Base-by-base conservation (phyloP, 2,797 vertebrate genomes). In the Neopelma chrysocephalum region DNA sequence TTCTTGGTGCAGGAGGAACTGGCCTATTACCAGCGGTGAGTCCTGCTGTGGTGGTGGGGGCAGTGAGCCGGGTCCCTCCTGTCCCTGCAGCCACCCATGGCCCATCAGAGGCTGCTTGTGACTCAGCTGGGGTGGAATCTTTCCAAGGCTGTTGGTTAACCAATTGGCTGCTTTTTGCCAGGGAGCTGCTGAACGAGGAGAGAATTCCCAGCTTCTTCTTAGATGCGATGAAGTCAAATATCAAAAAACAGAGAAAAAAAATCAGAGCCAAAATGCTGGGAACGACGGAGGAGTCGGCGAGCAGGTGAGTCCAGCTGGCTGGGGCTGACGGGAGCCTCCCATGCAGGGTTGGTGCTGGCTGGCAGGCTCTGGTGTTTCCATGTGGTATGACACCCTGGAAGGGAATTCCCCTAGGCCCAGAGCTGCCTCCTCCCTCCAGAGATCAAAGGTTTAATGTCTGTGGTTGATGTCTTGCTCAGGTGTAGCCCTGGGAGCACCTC, bases 211-310 rank as follows among this genome's bases (percentile, higher is more conserved):
- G 98, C 26, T 99, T 99, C 92, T 97, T 99, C 64, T 87, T 99
- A 32, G 98, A 98, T 32, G 99, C 99, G 0, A 98, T 99, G 94
- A 98, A 98, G 62, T 98, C 98, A 6, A 98, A 98, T 78, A 98
- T 99, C 92, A 98, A 97, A 91, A 99, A 98, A 82, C 99, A 98
- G 97, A 98, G 98, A 75, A 99, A 97, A 56, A 98, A 99, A 93
- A 99, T 99, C 89, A 99, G 99, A 86, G 98, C 99, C 47, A 99
- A 99, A 97, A 99, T 99, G 99, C 98, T 99, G 56, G 99, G 99
- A 34, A 99, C 98, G 0, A 87, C 91, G 1, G 98, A 98, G 77
- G 98, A 98, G 31, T 96, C 98, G 2, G 98, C 96, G 4, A 98
- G 98, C 98, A 99, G 99, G 99, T 99, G 70, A 96, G 96, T 76